Evolutionary conservation across 2,113 vertebrate species (phyloP).

Genomic region (Geococcyx californianus): DNA sequence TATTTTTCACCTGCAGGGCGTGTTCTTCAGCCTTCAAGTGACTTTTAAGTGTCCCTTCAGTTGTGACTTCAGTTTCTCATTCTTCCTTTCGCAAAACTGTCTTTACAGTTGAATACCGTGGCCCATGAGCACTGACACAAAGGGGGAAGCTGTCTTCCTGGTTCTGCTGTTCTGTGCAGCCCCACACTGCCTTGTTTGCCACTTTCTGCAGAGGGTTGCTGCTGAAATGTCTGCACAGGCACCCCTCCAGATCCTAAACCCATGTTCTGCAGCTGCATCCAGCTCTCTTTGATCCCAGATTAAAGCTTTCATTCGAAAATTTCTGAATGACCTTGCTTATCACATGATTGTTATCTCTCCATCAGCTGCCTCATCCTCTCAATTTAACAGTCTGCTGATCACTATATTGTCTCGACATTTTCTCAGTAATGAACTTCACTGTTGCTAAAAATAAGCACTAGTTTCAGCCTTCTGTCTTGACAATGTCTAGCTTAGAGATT

Average conservation of each 20-base stretch:
- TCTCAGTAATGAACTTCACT: not conserved
- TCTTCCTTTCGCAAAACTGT: not conserved
- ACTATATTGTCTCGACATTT: not conserved
- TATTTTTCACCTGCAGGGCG: not conserved
- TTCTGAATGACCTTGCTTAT: not conserved
- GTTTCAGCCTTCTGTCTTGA: not conserved
- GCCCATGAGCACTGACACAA: not conserved
- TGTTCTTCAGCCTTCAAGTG: not conserved
- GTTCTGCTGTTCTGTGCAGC: not conserved
- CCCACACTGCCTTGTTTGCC: not conserved
- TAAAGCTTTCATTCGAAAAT: not conserved
- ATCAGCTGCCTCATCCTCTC: not conserved
- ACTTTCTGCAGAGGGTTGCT: not conserved
- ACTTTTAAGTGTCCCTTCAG: not conserved
- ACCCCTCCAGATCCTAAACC: not conserved
- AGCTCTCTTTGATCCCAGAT: not conserved
- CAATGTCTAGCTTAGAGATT: not conserved
- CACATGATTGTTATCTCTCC: not conserved
- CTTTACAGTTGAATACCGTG: not conserved
- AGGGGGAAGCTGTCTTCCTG: not conserved
- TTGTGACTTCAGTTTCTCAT: not conserved
- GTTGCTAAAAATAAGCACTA: constrained; percentile 1
- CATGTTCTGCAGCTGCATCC: rapidly evolving
- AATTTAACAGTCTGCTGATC: not conserved
- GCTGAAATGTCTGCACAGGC: not conserved